Evolutionary conservation across 2,888 invertebrate genomes (phyloP), one percentile per base, ranked within the genome.

Genomic region (Eristalinus sepulchralis): DNA sequence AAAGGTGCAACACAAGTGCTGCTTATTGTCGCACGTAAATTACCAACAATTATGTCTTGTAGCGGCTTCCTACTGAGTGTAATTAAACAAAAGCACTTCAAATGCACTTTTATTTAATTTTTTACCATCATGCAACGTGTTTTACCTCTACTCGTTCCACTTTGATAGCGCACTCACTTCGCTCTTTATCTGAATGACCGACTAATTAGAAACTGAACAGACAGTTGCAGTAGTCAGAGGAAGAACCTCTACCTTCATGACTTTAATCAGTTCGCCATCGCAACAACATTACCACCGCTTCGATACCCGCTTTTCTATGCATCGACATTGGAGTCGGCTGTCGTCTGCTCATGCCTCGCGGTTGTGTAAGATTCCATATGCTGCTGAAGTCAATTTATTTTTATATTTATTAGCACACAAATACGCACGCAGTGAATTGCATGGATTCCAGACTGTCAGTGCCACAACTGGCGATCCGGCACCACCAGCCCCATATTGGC

Each of bases 191-290:
- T 31, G 57, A 60, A 67, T 71, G 62, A 55, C 39, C 62, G 55
- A 59, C 59, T 80, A 60, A 77, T 77, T 59, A 75, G 67, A 72
- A 72, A 60, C 57, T 33, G 81, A 64, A 76, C 60, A 72, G 59
- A 20, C 73, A 68, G 85, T 73, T 78, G 77, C 64, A 47, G 31
- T 5, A 27, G 27, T 2, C 27, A 36, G 17, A 66, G n/a, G 55
- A 55, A 47, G 47, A 17, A 47, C 47, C 47, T 47, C 47, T 47
- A 47, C 47, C 47, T 47, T 47, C 47, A 17, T 17, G 47, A 17
- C 47, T 47, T 17, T 47, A 47, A 47, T 47, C 47, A 47, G 47
- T 47, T 17, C 17, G 17, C 17, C 47, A 47, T 47, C 17, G 8
- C n/a, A 47, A 47, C 47, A 47, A 17, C 47, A 47, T 47, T 47